phyloP scores from a whole-genome alignment of 2,113 vertebrate species.

The Callopanchax toddi region DNA sequence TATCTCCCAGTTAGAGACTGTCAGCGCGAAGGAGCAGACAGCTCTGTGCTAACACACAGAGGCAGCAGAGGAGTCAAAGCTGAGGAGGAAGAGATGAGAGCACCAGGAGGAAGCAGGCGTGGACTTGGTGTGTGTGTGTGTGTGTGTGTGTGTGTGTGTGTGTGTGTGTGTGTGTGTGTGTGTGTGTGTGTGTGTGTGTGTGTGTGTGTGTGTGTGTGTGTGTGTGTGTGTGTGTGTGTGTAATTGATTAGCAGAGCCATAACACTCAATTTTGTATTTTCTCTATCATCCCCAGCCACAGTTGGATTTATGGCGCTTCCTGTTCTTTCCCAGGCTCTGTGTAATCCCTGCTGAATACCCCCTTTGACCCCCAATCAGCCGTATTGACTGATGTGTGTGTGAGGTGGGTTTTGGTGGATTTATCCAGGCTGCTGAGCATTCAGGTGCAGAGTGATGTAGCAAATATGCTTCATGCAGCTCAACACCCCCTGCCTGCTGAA shows the following conservation, averaged over 20 bases:
- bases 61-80: constrained; percentile 29
- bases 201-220: too few species aligned
- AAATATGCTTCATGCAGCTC: constrained; percentile 48
- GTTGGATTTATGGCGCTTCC: constrained; percentile 16
- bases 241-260: constrained; percentile 33
- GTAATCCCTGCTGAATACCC: constrained; percentile 25
- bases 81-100: constrained; percentile 4
- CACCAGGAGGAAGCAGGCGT: background rate
- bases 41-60: constrained; percentile 6
- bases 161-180: too few species aligned
- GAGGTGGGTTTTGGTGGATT: constrained; percentile 32
- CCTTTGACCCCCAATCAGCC: constrained; percentile 27
- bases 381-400: constrained; percentile 29
- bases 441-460: constrained; percentile 56
- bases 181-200: too few species aligned
- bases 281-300: constrained; percentile 21
- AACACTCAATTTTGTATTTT: constrained; percentile 9
- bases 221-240: background rate
- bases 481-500: constrained; percentile 45
- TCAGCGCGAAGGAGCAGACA: too few species aligned
- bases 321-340: constrained; percentile 57
- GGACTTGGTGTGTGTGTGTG: too few species aligned
- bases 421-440: constrained; percentile 39
- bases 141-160: too few species aligned
- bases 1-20: too few species aligned